Evolutionary conservation across 2,113 vertebrate species (phyloP), one percentile per base, ranked within the genome.

Genomic region (Neoarius graeffei): DNA sequence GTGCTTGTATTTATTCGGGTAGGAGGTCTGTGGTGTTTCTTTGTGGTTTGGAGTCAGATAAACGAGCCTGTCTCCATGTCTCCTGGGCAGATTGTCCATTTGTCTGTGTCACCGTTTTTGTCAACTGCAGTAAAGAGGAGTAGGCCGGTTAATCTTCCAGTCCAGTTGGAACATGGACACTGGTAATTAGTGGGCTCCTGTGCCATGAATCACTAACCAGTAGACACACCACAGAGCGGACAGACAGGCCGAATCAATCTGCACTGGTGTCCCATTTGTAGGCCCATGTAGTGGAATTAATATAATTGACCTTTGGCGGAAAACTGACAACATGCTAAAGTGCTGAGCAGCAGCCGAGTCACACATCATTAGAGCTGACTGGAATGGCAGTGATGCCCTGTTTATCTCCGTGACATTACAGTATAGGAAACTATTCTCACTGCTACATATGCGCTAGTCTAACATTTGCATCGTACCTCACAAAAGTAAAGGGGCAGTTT

Each of bases 141-240:
- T 54, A 66, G 71, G 62, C 67, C 48, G 83, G 76, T 85, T 89
- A 89, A 90, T 89, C 87, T 88, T 81, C n/a, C 54, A 48, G 60
- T 86, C 30, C 84, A 74, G 89, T 85, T 85, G 67, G 79, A 83
- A 83, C 90, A 69, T 64, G 85, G 76, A 77, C 83, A 69, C 87
- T 87, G 83, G 82, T 85, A 84, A 88, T 89, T 88, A 80, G 83
- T 83, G 59, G 50, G 57, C 56, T 69, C 56, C 66, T 76, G 85
- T 15, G 48, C 85, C 85, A 90, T 91, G 90, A 90, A 91, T 91
- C 89, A 89, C 85, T 69, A 85, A 82, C 87, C 71, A 69, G 60
- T 74, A 86, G 71, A 86, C 86, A 88, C 83, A 88, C 81, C 71
- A 62, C 85, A 83, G 71, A 67, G 85, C 25, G 57, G 84, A 91